Evolutionary conservation across 2,797 vertebrate species (phyloP).

Genomic region (Agapornis canus): DNA sequence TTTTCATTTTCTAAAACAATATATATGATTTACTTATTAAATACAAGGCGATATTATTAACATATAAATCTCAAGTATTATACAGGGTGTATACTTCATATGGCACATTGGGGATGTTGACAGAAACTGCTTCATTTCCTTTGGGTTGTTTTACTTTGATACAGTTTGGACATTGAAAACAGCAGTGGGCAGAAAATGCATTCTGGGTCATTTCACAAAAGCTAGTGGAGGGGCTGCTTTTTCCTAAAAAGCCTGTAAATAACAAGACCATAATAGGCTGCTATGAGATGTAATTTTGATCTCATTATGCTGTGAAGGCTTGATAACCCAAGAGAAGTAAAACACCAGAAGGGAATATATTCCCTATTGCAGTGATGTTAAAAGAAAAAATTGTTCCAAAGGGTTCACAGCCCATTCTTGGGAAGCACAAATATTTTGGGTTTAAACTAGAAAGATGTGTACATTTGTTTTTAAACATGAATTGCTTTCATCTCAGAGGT

Average conservation of each 20-base stretch:
- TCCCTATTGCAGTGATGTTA: neutral
- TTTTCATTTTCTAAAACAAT: conserved; percentile 46
- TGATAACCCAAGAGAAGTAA: conserved; percentile 32
- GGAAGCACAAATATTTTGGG: conserved; percentile 32
- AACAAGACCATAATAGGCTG: neutral
- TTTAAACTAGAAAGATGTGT: conserved; percentile 38
- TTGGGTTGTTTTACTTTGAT: conserved; percentile 55
- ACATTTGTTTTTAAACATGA: conserved; percentile 53
- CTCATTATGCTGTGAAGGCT: conserved; percentile 43
- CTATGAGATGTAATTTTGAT: conserved; percentile 35
- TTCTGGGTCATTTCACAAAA: conserved; percentile 7
- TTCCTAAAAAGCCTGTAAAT: conserved; percentile 43
- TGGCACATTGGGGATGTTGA: conserved; percentile 50
- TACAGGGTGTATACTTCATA: conserved; percentile 40
- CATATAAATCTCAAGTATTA: conserved; percentile 63
- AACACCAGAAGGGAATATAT: conserved; percentile 18
- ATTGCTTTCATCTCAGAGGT: conserved; percentile 64
- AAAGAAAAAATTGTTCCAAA: neutral
- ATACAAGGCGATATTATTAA: conserved; percentile 56
- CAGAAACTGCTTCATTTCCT: conserved; percentile 61
- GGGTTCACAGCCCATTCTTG: neutral
- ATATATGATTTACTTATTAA: conserved; percentile 65
- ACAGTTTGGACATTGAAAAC: conserved; percentile 18
- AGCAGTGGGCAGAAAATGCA: neutral
- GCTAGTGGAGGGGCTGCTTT: neutral